Evolutionary conservation across 2,113 vertebrate species (phyloP).

Genomic region (Ophthalmolycus amberensis): DNA sequence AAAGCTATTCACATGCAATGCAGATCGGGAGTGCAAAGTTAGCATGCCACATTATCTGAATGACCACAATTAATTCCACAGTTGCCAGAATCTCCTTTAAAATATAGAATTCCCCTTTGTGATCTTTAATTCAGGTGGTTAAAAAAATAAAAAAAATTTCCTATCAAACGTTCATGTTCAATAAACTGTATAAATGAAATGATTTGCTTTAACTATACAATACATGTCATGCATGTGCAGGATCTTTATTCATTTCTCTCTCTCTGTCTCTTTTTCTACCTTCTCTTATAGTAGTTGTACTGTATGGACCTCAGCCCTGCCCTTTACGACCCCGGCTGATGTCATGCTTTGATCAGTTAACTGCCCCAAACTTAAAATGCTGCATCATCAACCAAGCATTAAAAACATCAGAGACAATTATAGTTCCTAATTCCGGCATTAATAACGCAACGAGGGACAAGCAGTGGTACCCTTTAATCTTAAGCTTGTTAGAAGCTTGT

Average conservation of each 20-base stretch:
- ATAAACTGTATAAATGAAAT: background rate
- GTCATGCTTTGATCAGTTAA: constrained; percentile 80
- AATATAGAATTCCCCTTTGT: too few relatives aligned
- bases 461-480: constrained; percentile 81
- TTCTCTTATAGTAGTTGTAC: background rate
- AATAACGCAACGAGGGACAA: constrained; percentile 76
- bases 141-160: background rate
- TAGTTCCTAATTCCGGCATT: constrained; percentile 82
- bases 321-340: constrained; percentile 30
- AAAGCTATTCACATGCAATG: background rate
- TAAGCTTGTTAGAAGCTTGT: constrained; percentile 58
- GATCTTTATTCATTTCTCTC: background rate
- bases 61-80: too few relatives aligned
- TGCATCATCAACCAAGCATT: constrained; percentile 73
- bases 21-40: background rate
- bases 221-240: background rate
- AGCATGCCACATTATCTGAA: too few relatives aligned
- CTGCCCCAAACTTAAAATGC: constrained; percentile 78
- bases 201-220: background rate
- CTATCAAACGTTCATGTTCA: background rate
- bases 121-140: background rate
- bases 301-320: constrained; percentile 23
- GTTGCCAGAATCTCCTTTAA: too few relatives aligned
- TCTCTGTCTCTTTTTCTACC: background rate
- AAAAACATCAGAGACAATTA: constrained; percentile 74